Evolutionary conservation across 2,113 vertebrate genomes (phyloP), one percentile per base, ranked within the genome.

Genomic region (Lasiurus borealis): DNA sequence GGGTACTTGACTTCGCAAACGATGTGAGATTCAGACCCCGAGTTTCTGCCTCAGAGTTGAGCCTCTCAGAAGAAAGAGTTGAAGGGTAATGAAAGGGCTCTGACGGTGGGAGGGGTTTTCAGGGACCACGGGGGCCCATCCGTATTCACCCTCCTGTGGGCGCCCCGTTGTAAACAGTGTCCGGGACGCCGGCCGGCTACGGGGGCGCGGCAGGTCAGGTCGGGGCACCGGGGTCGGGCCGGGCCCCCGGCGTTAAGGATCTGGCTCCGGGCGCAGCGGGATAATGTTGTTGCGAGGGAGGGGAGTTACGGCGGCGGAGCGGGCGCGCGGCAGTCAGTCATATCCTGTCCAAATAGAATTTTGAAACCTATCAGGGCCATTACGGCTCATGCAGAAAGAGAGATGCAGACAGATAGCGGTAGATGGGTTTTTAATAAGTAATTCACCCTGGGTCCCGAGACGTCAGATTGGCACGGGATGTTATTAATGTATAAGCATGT

Each of bases 301-400:
- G 99, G 99, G 99, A 99, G 99, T 99, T 98, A 99, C 98, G 99
- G 98, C 99, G 99, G 99, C 98, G 98, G 99, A 98, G 98, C 99
- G 98, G 99, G 99, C 99, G 99, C 99, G 99, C 99, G 99, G 98
- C 98, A 98, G 99, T 99, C 98, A 98, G 99, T 99, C 99, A 99
- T 99, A 99, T 99, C 99, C 99, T 99, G 98, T 98, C 98, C 98
- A 99, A 99, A 99, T 99, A 99, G 98, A 99, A 99, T 99, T 99
- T 99, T 98, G 98, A 98, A 99, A 99, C 99, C 99, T 99, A 99
- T 99, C 99, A 99, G 98, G 98, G 98, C 99, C 99, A 99, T 99
- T 99, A 99, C 96, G 98, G 98, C 98, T 98, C 98, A 98, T 98
- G 98, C 98, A 99, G 99, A 99, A 99, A 98, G 98, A 98, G 98